Evolutionary conservation across 2,888 invertebrate genomes (phyloP), one percentile per base, ranked within the genome.

Genomic region (Phyllotreta striolata): DNA sequence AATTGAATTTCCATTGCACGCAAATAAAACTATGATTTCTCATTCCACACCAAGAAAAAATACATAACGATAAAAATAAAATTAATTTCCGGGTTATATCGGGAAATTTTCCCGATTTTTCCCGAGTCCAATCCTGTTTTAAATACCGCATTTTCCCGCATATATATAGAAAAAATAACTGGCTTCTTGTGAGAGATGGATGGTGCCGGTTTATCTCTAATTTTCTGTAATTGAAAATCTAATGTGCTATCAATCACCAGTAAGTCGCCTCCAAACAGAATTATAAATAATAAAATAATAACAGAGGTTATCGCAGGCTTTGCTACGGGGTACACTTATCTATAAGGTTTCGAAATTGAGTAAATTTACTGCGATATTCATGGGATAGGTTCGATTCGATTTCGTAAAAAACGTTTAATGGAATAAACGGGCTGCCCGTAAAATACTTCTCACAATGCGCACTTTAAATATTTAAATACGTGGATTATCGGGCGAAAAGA

Each of bases 221-320:
- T 49, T 49, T n/a, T 10, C 49, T 49, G 49, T 49, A 49, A 49
- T 49, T 49, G 49, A 49, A 49, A 49, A 35, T 35, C 35, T 49
- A 49, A 49, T 49, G 49, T 49, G n/a, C 49, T 35, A 49, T 49
- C 49, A 49, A 49, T 49, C 49, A 49, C 37, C 49, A 49, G 37
- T 49, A 49, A 47, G 49, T 34, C 35, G 49, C 49, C 35, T 35
- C n/a, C n/a, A 9, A 34, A 49, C 49, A 49, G 49, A 49, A 49
- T 49, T 49, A 49, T 35, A 49, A 35, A 49, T 47, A 49, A 35
- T 49, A 49, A 35, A 49, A 49, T 49, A 49, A 49, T 49, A 49
- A 49, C 49, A 49, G 35, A 35, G 49, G 24, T 34, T 49, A 49
- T 49, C 49, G 8, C 49, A 49, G 12, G n/a, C 49, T 35, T 35